Conservation (phyloP, 2,888 invertebrate species). For the Aphrophora alni region DNA sequence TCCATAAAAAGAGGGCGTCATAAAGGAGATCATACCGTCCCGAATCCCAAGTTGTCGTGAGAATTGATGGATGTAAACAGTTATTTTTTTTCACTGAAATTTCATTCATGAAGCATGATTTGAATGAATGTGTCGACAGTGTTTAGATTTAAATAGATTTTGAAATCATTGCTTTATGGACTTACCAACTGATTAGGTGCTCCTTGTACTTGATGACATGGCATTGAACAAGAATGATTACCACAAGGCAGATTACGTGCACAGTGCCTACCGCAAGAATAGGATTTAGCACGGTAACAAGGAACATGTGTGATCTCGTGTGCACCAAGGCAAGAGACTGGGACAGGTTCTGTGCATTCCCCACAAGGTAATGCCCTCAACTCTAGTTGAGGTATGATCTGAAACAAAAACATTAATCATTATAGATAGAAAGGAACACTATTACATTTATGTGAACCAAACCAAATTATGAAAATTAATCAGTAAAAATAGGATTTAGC, state of each 20-base stretch:
- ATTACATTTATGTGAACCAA: no score
- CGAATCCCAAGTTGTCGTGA: no score
- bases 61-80: not conserved
- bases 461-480: no score
- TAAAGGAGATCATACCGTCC: no score
- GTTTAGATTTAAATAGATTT: no score
- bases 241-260: conserved; percentile 74
- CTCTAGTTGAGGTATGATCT: conserved; percentile 58
- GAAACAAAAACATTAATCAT: conserved; percentile 51
- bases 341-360: conserved; percentile 72
- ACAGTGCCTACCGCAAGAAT: conserved; percentile 83
- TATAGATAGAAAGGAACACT: no score
- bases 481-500: no score
- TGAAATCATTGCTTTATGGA: no score
- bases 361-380: conserved; percentile 70
- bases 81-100: no score
- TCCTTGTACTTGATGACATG: conserved; percentile 73
- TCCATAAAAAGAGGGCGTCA: no score
- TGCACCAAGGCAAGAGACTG: conserved; percentile 74
- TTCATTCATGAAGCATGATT: no score
- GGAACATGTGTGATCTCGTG: conserved; percentile 73
- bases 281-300: conserved; percentile 71
- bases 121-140: no score
- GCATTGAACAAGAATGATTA: conserved; percentile 75
- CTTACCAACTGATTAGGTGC: conserved; percentile 50